A percentile compares a stretch with the other conserved stretches of the same genome.
These are phyloP conservation scores for Gouania willdenowi DNA, from an alignment of 2,797 vertebrate genomes.

Conservation along the genomic window DNA sequence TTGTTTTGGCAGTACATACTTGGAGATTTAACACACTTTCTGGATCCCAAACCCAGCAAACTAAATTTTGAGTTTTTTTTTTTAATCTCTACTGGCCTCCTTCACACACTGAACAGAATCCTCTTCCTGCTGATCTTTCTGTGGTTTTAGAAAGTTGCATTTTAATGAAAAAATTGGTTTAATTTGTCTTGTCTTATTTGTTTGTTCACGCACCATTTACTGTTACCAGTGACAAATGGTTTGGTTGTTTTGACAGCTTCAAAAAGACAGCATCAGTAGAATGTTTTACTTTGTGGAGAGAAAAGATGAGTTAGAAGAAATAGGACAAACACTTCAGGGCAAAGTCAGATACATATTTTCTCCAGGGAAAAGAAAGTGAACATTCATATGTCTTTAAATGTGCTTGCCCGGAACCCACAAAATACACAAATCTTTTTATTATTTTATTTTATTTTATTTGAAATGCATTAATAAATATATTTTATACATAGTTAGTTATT, in stretches of 20 bases:
- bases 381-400: not conserved
- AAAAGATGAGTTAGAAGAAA: not conserved
- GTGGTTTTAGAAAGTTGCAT: constrained; percentile 2
- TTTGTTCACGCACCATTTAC: constrained; percentile 10
- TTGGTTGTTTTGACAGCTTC: constrained; percentile 3
- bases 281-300: not conserved
- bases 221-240: constrained; percentile 9
- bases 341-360: constrained; percentile 12
- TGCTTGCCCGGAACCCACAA: not conserved
- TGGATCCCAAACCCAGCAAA: no score
- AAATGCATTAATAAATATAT: no score
- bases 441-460: no score
- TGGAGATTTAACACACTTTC: no score
- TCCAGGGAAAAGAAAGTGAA: not conserved
- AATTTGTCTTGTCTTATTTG: not conserved
- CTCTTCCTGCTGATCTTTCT: not conserved
- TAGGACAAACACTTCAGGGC: not conserved
- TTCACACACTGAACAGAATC: not conserved
- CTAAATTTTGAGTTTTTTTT: constrained; percentile 7
- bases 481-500: constrained; percentile 38
- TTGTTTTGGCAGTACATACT: constrained; percentile 1
- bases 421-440: not conserved
- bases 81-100: constrained; percentile 10
- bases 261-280: not conserved
- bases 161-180: not conserved